These are phyloP conservation scores for Helarctos malayanus DNA, from an alignment of 2,797 vertebrate genomes.

Conservation along the genomic window DNA sequence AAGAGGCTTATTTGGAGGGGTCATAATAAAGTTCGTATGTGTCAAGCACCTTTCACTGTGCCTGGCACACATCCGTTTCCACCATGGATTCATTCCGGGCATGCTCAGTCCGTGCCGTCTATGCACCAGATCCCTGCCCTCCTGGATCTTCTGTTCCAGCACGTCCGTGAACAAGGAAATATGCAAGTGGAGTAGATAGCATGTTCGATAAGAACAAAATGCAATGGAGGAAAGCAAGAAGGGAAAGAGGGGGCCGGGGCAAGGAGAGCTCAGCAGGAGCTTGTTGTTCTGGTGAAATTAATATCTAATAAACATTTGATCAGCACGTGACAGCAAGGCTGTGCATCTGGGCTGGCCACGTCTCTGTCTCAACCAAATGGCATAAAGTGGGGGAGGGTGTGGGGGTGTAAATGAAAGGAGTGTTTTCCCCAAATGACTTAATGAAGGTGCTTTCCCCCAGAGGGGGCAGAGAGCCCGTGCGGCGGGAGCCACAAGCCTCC, in stretches of 20 bases:
- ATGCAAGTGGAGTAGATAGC: too few species aligned
- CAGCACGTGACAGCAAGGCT: not conserved
- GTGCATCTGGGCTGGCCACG: not conserved
- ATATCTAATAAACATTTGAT: not conserved
- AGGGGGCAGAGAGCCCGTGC: not conserved
- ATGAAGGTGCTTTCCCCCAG: not conserved
- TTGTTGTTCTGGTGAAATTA: not conserved
- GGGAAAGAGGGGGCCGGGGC: not conserved
- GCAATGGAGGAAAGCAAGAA: not conserved
- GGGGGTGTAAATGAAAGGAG: not conserved
- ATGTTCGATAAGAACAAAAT: not conserved
- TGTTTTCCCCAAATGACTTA: not conserved
- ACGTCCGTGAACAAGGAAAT: not conserved
- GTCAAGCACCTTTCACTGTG: not conserved
- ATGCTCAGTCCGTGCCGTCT: not conserved
- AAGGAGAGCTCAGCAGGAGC: too few species aligned
- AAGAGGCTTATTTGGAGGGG: not conserved
- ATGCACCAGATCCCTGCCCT: too few species aligned
- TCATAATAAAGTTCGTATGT: not conserved
- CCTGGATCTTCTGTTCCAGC: not conserved
- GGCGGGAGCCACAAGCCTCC: not conserved
- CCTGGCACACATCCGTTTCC: not conserved
- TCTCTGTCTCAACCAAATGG: not conserved
- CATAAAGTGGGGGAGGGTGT: not conserved
- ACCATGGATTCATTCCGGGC: not conserved